Evolutionary conservation across 2,888 invertebrate species (phyloP).

Genomic region (Hirtodrosophila histrioides): DNA sequence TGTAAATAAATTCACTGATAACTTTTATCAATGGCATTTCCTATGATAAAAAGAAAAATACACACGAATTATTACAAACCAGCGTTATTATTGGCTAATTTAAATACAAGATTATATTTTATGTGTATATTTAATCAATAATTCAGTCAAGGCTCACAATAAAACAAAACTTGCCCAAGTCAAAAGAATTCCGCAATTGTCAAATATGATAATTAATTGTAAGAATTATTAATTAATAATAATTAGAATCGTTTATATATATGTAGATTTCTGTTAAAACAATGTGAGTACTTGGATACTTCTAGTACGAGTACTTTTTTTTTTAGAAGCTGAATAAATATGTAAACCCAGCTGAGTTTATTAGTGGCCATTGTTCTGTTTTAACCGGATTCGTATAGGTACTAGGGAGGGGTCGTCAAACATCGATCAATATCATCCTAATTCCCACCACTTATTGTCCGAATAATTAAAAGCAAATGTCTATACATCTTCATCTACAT

Average conservation of each 20-base stretch:
- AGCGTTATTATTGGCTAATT: not conserved
- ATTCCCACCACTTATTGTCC: not conserved
- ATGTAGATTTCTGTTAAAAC: too few species aligned
- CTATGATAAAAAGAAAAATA: too few species aligned
- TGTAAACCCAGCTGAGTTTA: too few species aligned
- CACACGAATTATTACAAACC: too few species aligned
- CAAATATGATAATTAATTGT: constrained; percentile 9
- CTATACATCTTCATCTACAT: constrained; percentile 6
- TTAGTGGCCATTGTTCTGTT: not conserved
- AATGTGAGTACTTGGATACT: too few species aligned
- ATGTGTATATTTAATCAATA: too few species aligned
- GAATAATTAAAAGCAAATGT: not conserved
- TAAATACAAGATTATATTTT: too few species aligned
- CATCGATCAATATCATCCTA: constrained; percentile 5
- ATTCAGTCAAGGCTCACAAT: constrained; percentile 16
- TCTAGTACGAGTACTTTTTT: too few species aligned
- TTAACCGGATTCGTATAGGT: constrained; percentile 18
- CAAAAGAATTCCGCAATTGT: constrained; percentile 28
- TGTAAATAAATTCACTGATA: not conserved
- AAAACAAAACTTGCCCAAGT: constrained; percentile 40
- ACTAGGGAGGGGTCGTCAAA: constrained; percentile 12
- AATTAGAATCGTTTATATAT: not conserved
- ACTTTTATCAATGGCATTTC: constrained; percentile 22
- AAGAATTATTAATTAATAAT: too few species aligned
- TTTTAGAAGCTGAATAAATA: too few species aligned